A percentile compares a stretch with the other conserved stretches of the same genome.
Conservation (phyloP, 2,888 invertebrate species). For the Diplolepis rosae region DNA sequence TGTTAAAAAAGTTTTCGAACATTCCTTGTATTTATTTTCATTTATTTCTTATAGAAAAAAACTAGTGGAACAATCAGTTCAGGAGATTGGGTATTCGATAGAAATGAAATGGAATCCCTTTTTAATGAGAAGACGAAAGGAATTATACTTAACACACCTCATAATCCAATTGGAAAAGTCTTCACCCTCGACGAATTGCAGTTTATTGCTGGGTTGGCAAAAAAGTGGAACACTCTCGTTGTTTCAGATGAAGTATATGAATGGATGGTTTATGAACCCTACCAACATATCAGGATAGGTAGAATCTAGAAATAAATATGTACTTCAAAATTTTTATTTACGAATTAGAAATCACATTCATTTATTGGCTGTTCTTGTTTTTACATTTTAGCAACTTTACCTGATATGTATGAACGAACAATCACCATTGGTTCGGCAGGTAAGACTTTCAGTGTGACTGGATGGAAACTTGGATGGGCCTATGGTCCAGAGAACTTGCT, state of each 20-base stretch:
- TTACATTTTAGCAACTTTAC: constrained; percentile 83
- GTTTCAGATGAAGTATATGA: constrained; percentile 99
- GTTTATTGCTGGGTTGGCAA: constrained; percentile 90
- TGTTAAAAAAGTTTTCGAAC: constrained; percentile 26
- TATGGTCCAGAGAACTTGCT: constrained; percentile 91
- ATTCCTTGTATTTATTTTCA: constrained; percentile 25
- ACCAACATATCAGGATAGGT: constrained; percentile 94
- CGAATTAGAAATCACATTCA: neutral
- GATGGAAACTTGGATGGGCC: constrained; percentile 98
- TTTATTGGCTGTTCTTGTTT: constrained; percentile 26
- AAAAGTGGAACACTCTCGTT: constrained; percentile 93
- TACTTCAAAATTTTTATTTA: neutral
- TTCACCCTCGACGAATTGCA: constrained; percentile 82
- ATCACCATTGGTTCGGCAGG: constrained; percentile 98
- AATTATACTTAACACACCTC: constrained; percentile 97
- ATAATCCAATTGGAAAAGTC: constrained; percentile 98
- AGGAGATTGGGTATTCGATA: constrained; percentile 92
- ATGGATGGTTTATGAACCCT: constrained; percentile 92
- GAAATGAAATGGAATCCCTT: constrained; percentile 83
- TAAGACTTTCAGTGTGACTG: constrained; percentile 98
- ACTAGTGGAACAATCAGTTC: constrained; percentile 78
- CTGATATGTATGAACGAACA: constrained; percentile 98
- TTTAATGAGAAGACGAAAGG: constrained; percentile 94
- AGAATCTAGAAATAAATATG: constrained; percentile 37
- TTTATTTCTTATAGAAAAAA: constrained; percentile 68